A percentile compares a stretch with the other conserved stretches of the same genome.
Conservation (phyloP, 2,888 invertebrate species). For the Lasioglossum pauxillum region DNA sequence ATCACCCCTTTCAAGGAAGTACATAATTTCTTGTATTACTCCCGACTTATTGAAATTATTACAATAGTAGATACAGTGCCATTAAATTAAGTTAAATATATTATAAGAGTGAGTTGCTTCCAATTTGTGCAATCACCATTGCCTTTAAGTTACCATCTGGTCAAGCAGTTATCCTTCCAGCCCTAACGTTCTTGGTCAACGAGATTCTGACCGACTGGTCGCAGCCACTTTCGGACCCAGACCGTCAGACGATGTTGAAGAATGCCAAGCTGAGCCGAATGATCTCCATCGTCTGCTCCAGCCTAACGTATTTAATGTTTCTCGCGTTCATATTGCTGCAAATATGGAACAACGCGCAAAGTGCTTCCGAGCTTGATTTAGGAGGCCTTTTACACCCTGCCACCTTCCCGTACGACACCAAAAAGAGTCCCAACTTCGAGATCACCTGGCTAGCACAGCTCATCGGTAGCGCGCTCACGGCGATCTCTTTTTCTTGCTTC, state of each 20-base stretch:
- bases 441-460: constrained; percentile 74
- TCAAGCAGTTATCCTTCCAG: constrained; percentile 12
- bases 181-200: constrained; percentile 23
- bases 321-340: constrained; percentile 43
- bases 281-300: constrained; percentile 62
- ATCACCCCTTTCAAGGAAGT: too few species aligned
- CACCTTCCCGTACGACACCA: constrained; percentile 72
- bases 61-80: neutral
- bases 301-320: constrained; percentile 45
- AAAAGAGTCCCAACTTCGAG: constrained; percentile 66
- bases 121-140: too few species aligned
- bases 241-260: constrained; percentile 64
- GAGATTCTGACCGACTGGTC: constrained; percentile 66
- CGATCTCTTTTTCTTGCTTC: constrained; percentile 71
- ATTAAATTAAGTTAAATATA: neutral
- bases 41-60: neutral
- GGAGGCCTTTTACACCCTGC: constrained; percentile 47
- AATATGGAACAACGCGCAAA: constrained; percentile 39
- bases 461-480: constrained; percentile 64
- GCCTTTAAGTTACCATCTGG: neutral
- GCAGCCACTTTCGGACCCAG: constrained; percentile 27
- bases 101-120: too few species aligned
- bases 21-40: too few species aligned
- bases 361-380: constrained; percentile 39
- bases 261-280: constrained; percentile 61